Evolutionary conservation across 2,888 invertebrate genomes (phyloP).

Genomic region (Acleris laterana): DNA sequence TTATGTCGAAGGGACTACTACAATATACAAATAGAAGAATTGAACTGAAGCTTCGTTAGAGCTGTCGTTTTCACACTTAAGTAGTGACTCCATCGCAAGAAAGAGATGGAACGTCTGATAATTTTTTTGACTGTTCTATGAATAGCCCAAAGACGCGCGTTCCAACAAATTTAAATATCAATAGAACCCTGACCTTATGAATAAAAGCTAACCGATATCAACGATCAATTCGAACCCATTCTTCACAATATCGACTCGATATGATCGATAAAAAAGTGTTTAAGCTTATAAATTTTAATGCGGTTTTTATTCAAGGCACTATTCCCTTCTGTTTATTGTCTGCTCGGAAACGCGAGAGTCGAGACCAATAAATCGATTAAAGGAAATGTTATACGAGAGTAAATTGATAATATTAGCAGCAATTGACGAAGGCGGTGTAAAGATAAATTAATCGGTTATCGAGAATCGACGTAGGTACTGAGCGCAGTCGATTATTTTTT

Average conservation of each 20-base stretch:
- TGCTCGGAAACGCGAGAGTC: slow-evolving; percentile 19
- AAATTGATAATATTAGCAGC: slow-evolving; percentile 42
- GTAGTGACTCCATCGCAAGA: no score
- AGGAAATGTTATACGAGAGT: slow-evolving; percentile 42
- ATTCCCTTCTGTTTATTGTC: slow-evolving; percentile 26
- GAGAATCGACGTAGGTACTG: slow-evolving; percentile 8
- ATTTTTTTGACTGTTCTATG: background rate
- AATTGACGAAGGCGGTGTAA: slow-evolving; percentile 40
- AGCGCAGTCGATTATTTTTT: background rate
- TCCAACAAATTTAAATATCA: slow-evolving; percentile 57
- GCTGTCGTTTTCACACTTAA: no score
- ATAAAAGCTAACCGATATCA: slow-evolving; percentile 25
- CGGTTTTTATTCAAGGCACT: slow-evolving; percentile 30
- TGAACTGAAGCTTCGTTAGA: no score
- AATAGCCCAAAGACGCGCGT: slow-evolving; percentile 49
- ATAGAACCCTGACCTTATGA: slow-evolving; percentile 28
- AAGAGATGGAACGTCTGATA: no score
- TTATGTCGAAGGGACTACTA: slow-evolving; percentile 44
- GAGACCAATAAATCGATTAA: slow-evolving; percentile 35
- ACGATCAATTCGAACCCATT: slow-evolving; percentile 19
- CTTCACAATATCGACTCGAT: slow-evolving; percentile 26
- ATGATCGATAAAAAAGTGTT: slow-evolving; percentile 30
- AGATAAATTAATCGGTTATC: slow-evolving; percentile 13
- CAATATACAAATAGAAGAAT: no score
- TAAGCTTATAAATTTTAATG: slow-evolving; percentile 34